These are phyloP conservation scores for Mormyrus hasselquistii DNA, from an alignment of 2,797 vertebrate genomes.

Conservation along the genomic window DNA sequence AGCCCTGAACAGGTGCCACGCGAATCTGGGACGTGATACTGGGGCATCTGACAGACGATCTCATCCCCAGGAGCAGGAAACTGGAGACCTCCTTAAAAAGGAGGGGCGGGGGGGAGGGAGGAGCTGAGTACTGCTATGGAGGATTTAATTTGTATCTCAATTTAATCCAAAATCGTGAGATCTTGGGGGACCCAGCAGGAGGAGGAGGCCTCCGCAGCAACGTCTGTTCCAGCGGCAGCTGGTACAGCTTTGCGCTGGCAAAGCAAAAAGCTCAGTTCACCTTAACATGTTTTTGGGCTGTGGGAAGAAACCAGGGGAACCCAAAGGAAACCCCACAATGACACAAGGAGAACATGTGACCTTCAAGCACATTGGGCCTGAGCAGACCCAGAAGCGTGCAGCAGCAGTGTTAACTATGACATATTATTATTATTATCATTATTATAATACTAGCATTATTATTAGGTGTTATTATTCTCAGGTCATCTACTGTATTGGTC, in stretches of 20 bases:
- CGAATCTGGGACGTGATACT: constrained; percentile 58
- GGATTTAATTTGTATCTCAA: constrained; percentile 34
- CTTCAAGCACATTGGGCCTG: background rate
- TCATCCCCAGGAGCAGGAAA: constrained; percentile 49
- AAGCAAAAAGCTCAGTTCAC: background rate
- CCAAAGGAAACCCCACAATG: background rate
- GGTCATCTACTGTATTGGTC: background rate
- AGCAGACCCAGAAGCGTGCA: background rate
- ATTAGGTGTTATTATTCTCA: background rate
- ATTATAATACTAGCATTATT: background rate
- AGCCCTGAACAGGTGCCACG: background rate
- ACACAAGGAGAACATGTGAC: background rate
- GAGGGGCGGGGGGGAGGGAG: constrained; percentile 21
- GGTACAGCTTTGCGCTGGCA: background rate
- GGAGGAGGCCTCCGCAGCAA: background rate
- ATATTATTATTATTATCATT: background rate
- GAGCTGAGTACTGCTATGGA: constrained; percentile 16
- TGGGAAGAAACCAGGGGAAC: background rate
- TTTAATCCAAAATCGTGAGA: constrained; percentile 39
- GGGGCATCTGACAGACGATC: constrained; percentile 46
- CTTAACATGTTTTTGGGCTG: background rate
- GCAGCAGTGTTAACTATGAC: background rate
- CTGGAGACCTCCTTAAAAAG: constrained; percentile 35
- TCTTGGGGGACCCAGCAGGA: constrained; percentile 34
- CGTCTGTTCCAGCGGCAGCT: constrained; percentile 18